phyloP scores from a whole-genome alignment of 1,140 invertebrate species.

The Phocides pigmalion region DNA sequence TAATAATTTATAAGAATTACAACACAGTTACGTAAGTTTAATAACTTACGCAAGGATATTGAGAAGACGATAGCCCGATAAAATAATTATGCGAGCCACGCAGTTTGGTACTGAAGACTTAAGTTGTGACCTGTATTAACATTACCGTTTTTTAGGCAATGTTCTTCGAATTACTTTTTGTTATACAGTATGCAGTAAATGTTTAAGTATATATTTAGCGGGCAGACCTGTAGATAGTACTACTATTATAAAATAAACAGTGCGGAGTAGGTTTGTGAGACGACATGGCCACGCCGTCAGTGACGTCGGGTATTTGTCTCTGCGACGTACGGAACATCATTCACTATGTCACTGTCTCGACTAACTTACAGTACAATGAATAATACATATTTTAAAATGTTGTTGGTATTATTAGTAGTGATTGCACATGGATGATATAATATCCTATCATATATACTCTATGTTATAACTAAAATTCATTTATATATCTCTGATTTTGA shows the following conservation, averaged over 20 bases:
- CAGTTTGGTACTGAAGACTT: no score
- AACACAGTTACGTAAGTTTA: no score
- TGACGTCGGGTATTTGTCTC: neutral
- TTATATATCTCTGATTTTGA: no score
- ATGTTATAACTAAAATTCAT: no score
- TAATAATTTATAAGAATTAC: no score
- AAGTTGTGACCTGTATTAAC: no score
- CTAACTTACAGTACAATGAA: neutral
- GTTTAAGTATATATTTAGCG: neutral
- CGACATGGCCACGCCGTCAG: neutral
- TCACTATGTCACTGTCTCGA: neutral
- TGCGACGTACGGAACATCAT: neutral
- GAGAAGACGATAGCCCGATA: no score
- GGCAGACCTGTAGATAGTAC: neutral
- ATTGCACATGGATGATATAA: neutral
- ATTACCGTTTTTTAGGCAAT: no score
- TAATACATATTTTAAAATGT: neutral
- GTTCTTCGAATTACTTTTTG: no score
- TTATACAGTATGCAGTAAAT: no score
- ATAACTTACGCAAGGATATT: no score
- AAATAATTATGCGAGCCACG: no score
- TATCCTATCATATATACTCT: neutral
- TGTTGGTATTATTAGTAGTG: neutral
- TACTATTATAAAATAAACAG: neutral
- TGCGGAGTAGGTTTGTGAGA: neutral